A percentile compares a stretch with the other conserved stretches of the same genome.
phyloP scores from a whole-genome alignment of 2,113 vertebrate species.

The Raphicerus campestris region DNA sequence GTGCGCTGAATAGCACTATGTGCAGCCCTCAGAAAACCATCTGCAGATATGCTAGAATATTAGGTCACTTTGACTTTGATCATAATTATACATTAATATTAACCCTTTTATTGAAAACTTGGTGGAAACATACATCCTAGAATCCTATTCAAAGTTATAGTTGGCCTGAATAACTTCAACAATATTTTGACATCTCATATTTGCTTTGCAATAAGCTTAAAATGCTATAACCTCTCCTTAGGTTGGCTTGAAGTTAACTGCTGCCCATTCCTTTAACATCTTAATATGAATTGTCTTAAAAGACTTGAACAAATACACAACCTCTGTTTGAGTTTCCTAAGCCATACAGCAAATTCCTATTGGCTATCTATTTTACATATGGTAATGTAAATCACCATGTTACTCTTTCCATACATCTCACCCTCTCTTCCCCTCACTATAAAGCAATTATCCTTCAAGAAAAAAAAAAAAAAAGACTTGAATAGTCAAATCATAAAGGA shows the following conservation, averaged over 20 bases:
- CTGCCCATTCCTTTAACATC: not conserved
- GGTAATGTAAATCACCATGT: not conserved
- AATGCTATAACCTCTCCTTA: not conserved
- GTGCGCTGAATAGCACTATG: not conserved
- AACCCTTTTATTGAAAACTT: not conserved
- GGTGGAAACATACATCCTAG: not conserved
- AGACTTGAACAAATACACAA: not conserved
- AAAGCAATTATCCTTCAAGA: not conserved
- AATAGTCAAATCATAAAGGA: not conserved
- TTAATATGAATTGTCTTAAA: not conserved
- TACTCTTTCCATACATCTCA: not conserved
- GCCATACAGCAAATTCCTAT: not conserved
- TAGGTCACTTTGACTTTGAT: not conserved
- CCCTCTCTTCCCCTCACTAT: not conserved
- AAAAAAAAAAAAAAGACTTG: not conserved
- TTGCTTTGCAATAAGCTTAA: not conserved
- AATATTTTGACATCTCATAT: not conserved
- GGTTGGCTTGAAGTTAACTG: not conserved
- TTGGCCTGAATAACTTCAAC: not conserved
- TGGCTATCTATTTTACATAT: not conserved
- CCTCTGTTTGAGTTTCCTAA: not conserved
- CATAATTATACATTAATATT: slow-evolving; percentile 25
- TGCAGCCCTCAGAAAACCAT: not conserved
- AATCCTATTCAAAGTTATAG: not conserved
- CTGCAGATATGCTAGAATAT: not conserved